Conservation (phyloP, 2,113 vertebrate species). For the Calyptomena viridis region DNA sequence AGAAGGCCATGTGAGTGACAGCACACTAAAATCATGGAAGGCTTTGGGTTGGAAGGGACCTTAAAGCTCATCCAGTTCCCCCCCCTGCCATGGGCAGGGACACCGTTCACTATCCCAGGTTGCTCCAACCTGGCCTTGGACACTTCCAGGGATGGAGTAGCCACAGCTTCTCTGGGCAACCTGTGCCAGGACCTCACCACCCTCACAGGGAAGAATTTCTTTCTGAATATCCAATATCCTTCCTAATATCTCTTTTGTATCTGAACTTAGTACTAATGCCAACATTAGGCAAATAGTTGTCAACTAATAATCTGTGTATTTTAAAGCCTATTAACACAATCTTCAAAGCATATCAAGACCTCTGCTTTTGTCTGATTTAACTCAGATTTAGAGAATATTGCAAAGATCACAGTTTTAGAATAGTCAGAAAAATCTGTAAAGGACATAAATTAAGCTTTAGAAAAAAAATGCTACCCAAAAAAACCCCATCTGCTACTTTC, state of each 20-base stretch:
- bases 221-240: background rate
- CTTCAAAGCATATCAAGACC: background rate
- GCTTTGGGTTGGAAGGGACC: background rate
- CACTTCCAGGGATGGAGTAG: background rate
- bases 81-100: background rate
- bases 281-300: background rate
- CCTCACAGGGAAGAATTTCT: background rate
- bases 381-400: background rate
- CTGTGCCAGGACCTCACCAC: background rate
- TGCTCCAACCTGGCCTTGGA: background rate
- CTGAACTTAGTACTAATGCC: background rate
- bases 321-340: background rate
- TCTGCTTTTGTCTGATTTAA: background rate
- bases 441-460: background rate
- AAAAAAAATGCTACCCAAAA: background rate
- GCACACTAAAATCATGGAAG: background rate
- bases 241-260: background rate
- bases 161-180: background rate
- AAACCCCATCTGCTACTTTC: background rate
- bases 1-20: accelerated
- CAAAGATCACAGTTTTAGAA: background rate
- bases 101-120: background rate
- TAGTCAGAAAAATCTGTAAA: background rate
- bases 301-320: background rate
- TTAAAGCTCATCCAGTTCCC: too few species aligned